These are phyloP conservation scores for Pegoplata infirma DNA, from an alignment of 2,888 invertebrate genomes.

Conservation along the genomic window DNA sequence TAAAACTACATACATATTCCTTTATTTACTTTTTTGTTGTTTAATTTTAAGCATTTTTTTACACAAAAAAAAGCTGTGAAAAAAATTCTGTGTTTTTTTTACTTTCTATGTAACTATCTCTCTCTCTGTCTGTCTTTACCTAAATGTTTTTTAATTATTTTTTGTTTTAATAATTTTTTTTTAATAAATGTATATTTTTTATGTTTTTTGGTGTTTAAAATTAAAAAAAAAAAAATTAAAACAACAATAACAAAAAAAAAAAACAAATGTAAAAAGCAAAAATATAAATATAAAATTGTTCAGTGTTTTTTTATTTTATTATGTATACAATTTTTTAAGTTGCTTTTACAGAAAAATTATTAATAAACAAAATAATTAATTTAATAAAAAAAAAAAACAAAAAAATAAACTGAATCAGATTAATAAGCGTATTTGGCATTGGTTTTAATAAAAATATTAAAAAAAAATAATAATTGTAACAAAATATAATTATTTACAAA, in stretches of 20 bases:
- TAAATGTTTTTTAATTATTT: constrained; percentile 61
- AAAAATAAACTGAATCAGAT: too few species aligned
- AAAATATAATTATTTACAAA: constrained; percentile 63
- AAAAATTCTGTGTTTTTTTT: constrained; percentile 60
- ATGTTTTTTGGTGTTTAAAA: constrained; percentile 52
- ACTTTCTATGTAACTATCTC: constrained; percentile 52
- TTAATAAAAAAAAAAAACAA: constrained; percentile 16
- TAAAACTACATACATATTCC: constrained; percentile 42
- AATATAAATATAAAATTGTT: constrained; percentile 17
- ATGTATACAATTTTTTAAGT: constrained; percentile 44
- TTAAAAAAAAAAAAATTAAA: constrained; percentile 25
- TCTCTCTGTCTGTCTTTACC: constrained; percentile 52
- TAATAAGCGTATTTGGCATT: constrained; percentile 62
- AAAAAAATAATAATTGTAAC: constrained; percentile 24
- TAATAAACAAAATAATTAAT: constrained; percentile 6
- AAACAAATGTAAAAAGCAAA: constrained; percentile 41
- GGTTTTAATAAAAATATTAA: constrained; percentile 36
- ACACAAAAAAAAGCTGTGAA: constrained; percentile 54
- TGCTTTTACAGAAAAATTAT: constrained; percentile 37
- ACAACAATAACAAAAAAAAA: constrained; percentile 25
- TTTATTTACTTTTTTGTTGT: constrained; percentile 41
- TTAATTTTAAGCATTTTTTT: constrained; percentile 57
- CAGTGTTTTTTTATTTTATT: constrained; percentile 3
- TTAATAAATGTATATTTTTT: constrained; percentile 54
- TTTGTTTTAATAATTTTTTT: constrained; percentile 51